These are phyloP conservation scores for Alviniconcha strummeri DNA, from an alignment of 2,888 invertebrate species.

Conservation along the genomic window DNA sequence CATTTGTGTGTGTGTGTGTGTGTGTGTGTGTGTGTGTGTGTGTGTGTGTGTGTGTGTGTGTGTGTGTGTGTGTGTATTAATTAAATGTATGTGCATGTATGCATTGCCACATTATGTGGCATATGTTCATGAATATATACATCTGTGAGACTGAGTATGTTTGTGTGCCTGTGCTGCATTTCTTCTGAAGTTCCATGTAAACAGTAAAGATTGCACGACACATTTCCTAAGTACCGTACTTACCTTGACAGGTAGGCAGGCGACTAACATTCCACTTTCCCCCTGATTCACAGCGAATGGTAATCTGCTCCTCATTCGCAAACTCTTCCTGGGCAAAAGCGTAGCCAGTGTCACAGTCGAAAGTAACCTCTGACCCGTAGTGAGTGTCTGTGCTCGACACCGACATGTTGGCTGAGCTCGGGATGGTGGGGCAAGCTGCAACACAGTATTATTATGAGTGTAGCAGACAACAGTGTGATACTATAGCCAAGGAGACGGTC, in stretches of 20 bases:
- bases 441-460: background rate
- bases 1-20: background rate
- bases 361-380: conserved; percentile 5
- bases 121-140: too few relatives aligned
- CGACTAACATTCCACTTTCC: conserved; percentile 38
- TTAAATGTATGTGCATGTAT: too few relatives aligned
- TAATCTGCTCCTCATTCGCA: background rate
- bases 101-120: too few relatives aligned
- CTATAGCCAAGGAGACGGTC: too few relatives aligned
- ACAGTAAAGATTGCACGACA: too few relatives aligned
- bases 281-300: conserved; percentile 18
- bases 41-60: conserved; percentile 22
- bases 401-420: conserved; percentile 31
- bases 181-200: too few relatives aligned
- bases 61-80: conserved; percentile 1
- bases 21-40: conserved; percentile 15
- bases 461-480: background rate
- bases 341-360: conserved; percentile 36
- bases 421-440: conserved; percentile 37
- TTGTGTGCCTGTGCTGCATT: too few relatives aligned
- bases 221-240: background rate
- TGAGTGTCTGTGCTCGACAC: conserved; percentile 15
- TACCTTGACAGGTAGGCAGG: conserved; percentile 39
- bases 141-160: too few relatives aligned
- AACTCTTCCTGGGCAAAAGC: conserved; percentile 40